phyloP scores from a whole-genome alignment of 2,113 vertebrate species.

The Cnemophilus loriae region DNA sequence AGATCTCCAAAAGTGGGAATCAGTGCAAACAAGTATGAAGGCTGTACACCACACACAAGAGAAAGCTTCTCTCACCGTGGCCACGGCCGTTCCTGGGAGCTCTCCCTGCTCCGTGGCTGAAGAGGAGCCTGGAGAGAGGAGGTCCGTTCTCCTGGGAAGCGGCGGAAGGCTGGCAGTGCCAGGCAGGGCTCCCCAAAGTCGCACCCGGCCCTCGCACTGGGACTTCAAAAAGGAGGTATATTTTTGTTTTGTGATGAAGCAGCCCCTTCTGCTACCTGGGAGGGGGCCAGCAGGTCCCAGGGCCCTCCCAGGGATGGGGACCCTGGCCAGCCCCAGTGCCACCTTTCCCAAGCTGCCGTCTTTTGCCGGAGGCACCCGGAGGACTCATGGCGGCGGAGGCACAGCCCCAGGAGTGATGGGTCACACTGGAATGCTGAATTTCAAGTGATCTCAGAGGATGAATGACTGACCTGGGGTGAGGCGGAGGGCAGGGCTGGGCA shows the following conservation, averaged over 20 bases:
- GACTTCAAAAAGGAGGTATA: fast-evolving
- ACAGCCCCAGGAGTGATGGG: neutral
- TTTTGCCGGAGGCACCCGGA: neutral
- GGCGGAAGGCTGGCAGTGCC: neutral
- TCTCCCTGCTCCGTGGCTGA: fast-evolving
- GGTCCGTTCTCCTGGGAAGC: neutral
- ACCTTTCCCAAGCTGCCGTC: fast-evolving
- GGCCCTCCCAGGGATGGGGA: neutral
- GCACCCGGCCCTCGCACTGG: fast-evolving
- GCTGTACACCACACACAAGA: neutral
- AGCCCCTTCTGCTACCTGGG: neutral
- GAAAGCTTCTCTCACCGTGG: fast-evolving
- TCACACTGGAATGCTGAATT: neutral
- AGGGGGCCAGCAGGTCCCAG: neutral
- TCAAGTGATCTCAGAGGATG: neutral
- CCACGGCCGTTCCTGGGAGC: fast-evolving
- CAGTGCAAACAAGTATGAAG: neutral
- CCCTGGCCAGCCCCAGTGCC: neutral
- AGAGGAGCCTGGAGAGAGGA: neutral
- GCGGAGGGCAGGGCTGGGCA: neutral
- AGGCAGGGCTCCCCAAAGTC: neutral
- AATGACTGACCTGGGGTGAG: neutral
- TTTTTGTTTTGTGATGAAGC: neutral
- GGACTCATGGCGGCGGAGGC: neutral
- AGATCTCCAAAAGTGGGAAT: neutral